Evolutionary conservation across 2,113 vertebrate species (phyloP), one percentile per base, ranked within the genome.

Genomic region (Misgurnus mizolepis): DNA sequence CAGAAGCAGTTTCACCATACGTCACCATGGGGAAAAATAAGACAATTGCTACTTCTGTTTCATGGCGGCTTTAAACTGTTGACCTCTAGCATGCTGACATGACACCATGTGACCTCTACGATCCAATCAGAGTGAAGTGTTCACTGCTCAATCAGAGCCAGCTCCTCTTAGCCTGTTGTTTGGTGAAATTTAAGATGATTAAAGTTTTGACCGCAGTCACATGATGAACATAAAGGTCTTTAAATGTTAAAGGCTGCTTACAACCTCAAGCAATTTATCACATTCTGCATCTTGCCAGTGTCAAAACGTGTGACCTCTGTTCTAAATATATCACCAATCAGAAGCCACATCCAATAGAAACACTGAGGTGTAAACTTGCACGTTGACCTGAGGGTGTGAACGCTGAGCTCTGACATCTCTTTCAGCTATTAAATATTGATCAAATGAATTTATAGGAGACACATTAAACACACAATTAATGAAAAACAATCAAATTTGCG

Each of bases 231-330:
- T 5, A 45, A 73, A 60, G 55, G 53, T 73, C 70, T 55, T 58
- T 10, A 53, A 17, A 56, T 4, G 53, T 43, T 58, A 58, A 58
- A 18, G n/a, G 55, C 2, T 18, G 15, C 4, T 73, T 15, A 22
- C n/a, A 39, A 60, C 55, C 40, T 60, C 39, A 6, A 73, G 70
- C 55, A 10, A 43, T 60, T 73, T 27, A 3, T 3, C 70, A 45
- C 55, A 15, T 58, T 17, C 39, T 12, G 39, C 15, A 1, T 70
- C 45, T 70, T 55, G 27, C n/a, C 50, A 40, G 27, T 40, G 50
- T 71, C 50, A 60, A 58, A 40, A 73, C 3, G 70, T 58, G 70
- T 58, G 55, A 73, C 53, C 39, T 72, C 70, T 58, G 70, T 60
- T 43, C 39, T 73, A 73, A 73, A 60, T 58, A 60, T 60, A 60